phyloP scores from a whole-genome alignment of 2,113 vertebrate species.

The Menura novaehollandiae region DNA sequence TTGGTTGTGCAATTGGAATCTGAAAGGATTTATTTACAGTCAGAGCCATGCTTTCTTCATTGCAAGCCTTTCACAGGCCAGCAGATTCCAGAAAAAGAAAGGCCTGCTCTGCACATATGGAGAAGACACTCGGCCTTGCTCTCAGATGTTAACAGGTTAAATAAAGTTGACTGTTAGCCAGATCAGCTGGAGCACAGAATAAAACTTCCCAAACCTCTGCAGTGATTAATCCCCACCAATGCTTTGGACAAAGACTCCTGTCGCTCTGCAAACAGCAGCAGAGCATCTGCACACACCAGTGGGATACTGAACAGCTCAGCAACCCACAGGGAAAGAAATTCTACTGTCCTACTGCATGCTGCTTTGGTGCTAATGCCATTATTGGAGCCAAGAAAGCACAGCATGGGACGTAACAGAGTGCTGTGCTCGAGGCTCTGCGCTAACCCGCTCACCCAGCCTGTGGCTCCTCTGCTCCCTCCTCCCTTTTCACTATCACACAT shows the following conservation, averaged over 20 bases:
- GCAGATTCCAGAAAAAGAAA: not conserved
- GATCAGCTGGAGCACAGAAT: not conserved
- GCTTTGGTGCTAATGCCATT: not conserved
- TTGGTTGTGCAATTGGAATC: not conserved
- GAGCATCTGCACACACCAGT: not conserved
- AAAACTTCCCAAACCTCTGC: not conserved
- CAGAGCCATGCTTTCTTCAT: not conserved
- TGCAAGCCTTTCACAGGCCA: not conserved
- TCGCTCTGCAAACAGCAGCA: not conserved
- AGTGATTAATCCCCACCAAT: not conserved
- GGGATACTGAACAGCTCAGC: not conserved
- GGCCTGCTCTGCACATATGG: not conserved
- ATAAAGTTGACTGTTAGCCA: not conserved
- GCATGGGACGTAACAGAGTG: fast-evolving
- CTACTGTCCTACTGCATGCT: not conserved
- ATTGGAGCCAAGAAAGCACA: not conserved
- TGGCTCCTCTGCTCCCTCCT: not conserved
- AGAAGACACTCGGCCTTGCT: not conserved
- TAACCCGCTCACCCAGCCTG: not conserved
- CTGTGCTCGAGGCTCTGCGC: fast-evolving
- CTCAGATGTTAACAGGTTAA: not conserved
- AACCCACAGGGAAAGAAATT: not conserved
- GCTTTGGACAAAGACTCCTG: not conserved
- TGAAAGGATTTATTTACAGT: not conserved
- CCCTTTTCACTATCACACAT: not conserved